Conservation (phyloP, 2,113 vertebrate species). For the Forbesichthys agassizii region DNA sequence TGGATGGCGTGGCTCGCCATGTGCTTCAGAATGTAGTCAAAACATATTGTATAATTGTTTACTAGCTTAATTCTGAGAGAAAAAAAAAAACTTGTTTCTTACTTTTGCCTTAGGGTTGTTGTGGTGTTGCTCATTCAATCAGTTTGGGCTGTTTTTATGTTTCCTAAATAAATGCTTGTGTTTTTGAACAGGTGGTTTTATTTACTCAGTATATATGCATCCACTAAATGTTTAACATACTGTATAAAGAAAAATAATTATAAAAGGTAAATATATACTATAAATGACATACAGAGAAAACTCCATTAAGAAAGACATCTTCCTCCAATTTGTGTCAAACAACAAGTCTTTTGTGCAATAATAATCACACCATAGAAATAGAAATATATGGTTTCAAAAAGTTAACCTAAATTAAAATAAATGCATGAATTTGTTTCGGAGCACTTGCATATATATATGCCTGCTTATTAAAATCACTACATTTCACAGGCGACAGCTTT, state of each 20-base stretch:
- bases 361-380: no score
- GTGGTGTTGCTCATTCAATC: neutral
- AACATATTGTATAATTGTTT: neutral
- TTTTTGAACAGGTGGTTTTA: neutral
- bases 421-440: no score
- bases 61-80: no score
- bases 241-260: no score
- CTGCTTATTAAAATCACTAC: conserved; percentile 11
- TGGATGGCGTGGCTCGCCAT: neutral
- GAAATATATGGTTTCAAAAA: no score
- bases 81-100: neutral
- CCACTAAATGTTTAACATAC: neutral
- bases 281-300: no score
- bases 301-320: no score
- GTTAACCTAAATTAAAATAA: no score
- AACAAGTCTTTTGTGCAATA: no score
- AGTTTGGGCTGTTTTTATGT: neutral
- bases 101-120: neutral
- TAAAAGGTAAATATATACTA: no score
- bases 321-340: neutral
- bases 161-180: neutral
- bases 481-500: neutral
- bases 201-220: neutral
- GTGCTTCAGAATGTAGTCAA: neutral
- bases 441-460: no score